Base-by-base conservation (phyloP, 92 coral and sea anemone genomes). In the Palythoa grandiflora region DNA sequence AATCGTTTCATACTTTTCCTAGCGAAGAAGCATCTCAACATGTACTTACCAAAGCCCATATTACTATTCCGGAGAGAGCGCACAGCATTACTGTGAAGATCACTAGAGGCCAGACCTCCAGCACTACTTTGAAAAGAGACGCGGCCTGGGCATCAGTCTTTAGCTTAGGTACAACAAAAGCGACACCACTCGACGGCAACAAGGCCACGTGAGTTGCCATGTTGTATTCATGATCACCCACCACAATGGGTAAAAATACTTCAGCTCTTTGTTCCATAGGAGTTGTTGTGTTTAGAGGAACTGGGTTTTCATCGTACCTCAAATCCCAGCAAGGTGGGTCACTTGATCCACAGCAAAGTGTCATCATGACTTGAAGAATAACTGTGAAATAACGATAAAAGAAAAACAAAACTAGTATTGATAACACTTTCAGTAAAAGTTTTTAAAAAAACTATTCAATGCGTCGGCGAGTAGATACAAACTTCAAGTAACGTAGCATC, bases 91-190 rank as follows among this genome's bases (percentile, higher is more conserved):
- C 60, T 4, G 86, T 81, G 16, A 81, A 71, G 21, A 81, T 81
- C 6, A 81, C 86, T 21, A 81, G 76, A 10, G 86, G 86, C 86
- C 86, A 81, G 63, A 81, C 75, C 17, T 66, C 86, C 15, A 81
- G 44, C 8, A 81, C 61, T 14, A 74, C 86, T 47, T 68, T 81
- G 39, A 81, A 19, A 47, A 81, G 74, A 66, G 86, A 81, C 6
- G 86, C 66, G 47, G 61, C 86, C 55, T 81, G 86, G 75, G 86
- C 86, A 3, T 75, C 86, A 65, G 86, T 57, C 10, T 48, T 68
- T 17, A 71, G 60, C 61, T 81, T 81, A 3, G 60, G 86, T 51
- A 81, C 86, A 11, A 81, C 39, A 51, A 81, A 81, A 68, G 86
- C 86, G 37, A 81, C 75, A n/a, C 86, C 86, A 16, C 86, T 66